Evolutionary conservation across 2,888 invertebrate species (phyloP), one percentile per base, ranked within the genome.

Genomic region (Diogma glabrata): DNA sequence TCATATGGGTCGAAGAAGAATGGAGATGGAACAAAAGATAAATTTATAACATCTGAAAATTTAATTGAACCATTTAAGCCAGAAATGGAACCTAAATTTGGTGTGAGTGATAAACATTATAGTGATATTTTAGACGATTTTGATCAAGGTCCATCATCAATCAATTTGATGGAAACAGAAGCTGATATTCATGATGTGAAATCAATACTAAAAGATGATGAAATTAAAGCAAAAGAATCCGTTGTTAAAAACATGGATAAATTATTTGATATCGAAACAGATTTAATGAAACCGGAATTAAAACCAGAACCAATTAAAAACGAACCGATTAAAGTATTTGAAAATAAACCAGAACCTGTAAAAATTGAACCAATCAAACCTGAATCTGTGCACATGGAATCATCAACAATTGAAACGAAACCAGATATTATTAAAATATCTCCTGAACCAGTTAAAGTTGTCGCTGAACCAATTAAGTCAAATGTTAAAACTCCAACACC

Each of bases 21-120:
- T 19, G 58, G 65, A 49, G 67, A 68, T 53, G 69, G 68, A 56
- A 67, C 67, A 49, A 66, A 67, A 56, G 70, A 70, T 38, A 67
- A 69, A 53, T 70, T 69, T 49, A 69, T 68, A 50, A 69, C 70
- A 2, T 68, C 69, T 12, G 70, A 70, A 55, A 68, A 70, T 61
- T 58, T 70, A 12, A 52, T 68, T 10, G 63, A 64, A 4, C 67
- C 69, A 51, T 67, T 67, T 50, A 67, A 65, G 46, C 19, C 33
- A 40, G 47, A 43, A 17, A 24, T 56, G 12, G 48, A 51, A n/a
- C 30, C 53, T 14, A 38, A 10, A 8, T 24, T 9, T 9, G 24
- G 24, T 24, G 26, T 24, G 14, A 5, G 2, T 16, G 9, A 12
- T 10, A 16, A 16, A 8, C 14, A 7, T 4, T 17, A 16, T 9